These are phyloP conservation scores for Leptobrachium ailaonicum DNA, from an alignment of 2,113 vertebrate species.

Conservation along the genomic window DNA sequence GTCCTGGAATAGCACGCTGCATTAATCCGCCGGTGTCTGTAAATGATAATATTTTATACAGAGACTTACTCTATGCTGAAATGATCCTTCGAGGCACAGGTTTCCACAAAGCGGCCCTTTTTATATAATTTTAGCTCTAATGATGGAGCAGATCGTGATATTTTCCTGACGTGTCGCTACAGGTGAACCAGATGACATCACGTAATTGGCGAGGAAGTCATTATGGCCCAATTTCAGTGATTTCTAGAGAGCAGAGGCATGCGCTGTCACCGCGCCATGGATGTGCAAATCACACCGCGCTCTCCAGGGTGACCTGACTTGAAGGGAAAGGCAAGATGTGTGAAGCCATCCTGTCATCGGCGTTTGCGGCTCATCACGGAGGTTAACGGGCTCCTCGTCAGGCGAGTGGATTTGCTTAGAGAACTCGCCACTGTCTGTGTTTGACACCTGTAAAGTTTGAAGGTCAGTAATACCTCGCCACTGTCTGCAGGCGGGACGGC, in stretches of 20 bases:
- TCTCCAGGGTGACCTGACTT: neutral
- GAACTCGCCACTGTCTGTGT: neutral
- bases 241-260: neutral
- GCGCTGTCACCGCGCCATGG: neutral
- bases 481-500: neutral
- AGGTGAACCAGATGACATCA: no score
- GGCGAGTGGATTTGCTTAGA: neutral
- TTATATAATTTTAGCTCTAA: no score
- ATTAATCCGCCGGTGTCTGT: no score
- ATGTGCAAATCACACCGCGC: neutral
- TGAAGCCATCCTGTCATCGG: neutral
- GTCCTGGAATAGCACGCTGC: no score
- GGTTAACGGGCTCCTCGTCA: neutral
- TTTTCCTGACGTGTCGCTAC: no score
- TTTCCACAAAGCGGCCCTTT: no score
- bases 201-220: no score
- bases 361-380: neutral
- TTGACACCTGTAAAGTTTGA: neutral
- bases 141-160: no score
- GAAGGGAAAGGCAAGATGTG: neutral
- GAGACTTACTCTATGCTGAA: no score
- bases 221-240: no score
- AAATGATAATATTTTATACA: no score
- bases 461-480: conserved; percentile 4
- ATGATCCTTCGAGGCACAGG: no score